A percentile compares a stretch with the other conserved stretches of the same genome.
Evolutionary conservation across 2,797 vertebrate species (phyloP).

Genomic region (Remorina albescens): DNA sequence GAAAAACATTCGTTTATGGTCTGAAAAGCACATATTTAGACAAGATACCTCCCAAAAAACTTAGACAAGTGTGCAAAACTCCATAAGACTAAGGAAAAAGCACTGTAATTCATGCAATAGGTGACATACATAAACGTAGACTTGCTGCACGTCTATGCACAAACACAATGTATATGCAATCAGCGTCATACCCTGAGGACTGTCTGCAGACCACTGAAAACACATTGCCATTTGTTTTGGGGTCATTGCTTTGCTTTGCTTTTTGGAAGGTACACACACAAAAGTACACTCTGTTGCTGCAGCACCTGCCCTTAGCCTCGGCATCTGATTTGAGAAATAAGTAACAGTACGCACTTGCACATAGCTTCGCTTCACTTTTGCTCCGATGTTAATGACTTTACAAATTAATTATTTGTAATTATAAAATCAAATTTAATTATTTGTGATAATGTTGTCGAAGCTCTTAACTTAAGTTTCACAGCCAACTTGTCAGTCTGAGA

Average conservation of each 20-base stretch:
- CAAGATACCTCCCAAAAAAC: not conserved
- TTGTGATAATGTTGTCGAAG: no score
- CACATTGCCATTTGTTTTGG: not conserved
- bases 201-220: not conserved
- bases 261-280: not conserved
- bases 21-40: slow-evolving; percentile 2
- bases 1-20: no score
- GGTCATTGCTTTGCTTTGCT: slow-evolving; percentile 32
- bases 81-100: not conserved
- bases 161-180: not conserved
- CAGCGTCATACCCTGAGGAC: not conserved
- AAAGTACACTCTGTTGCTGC: not conserved
- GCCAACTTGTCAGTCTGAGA: no score
- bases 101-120: no score
- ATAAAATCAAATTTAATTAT: no score
- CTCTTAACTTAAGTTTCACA: no score
- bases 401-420: no score
- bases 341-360: fast-evolving
- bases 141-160: not conserved
- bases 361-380: no score
- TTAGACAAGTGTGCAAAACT: no score
- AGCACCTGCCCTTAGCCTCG: not conserved
- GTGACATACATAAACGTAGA: no score
- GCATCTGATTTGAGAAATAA: slow-evolving; percentile 1
- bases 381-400: no score